Evolutionary conservation across 2,113 vertebrate genomes (phyloP).

Genomic region (Trichechus manatus): DNA sequence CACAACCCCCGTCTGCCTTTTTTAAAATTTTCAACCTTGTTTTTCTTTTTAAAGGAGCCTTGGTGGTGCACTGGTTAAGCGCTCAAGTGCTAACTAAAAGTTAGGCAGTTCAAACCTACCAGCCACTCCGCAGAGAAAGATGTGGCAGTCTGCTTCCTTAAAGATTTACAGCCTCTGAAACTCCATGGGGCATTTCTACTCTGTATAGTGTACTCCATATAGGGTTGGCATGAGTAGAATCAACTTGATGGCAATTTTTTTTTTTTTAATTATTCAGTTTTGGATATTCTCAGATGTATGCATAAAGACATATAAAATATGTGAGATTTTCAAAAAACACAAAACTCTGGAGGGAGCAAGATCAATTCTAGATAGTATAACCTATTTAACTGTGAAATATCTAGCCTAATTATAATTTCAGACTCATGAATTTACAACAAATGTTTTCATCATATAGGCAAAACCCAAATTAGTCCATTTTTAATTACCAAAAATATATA

Average conservation of each 20-base stretch:
- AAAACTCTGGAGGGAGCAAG: slow-evolving; percentile 72
- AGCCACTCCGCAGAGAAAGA: background rate
- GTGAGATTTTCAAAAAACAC: slow-evolving; percentile 81
- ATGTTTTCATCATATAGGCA: background rate
- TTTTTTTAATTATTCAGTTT: slow-evolving; percentile 58
- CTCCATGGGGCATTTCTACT: no score
- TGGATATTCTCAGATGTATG: slow-evolving; percentile 65
- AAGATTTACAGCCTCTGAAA: background rate
- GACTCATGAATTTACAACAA: background rate
- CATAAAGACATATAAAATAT: slow-evolving; percentile 51
- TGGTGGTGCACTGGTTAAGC: background rate
- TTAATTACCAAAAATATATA: background rate
- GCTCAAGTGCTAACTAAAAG: background rate
- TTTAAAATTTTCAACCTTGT: background rate
- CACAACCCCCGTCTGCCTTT: background rate
- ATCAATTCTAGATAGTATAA: slow-evolving; percentile 79
- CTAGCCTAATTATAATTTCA: background rate
- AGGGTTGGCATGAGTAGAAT: no score
- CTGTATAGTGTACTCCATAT: no score
- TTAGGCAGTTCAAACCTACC: background rate
- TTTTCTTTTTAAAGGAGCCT: background rate
- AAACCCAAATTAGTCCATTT: slow-evolving; percentile 17
- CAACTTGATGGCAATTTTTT: background rate
- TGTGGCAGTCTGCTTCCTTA: background rate
- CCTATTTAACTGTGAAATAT: slow-evolving; percentile 77